Evolutionary conservation across 1,140 invertebrate species (phyloP).

Genomic region (Himalopsyche phryganea): DNA sequence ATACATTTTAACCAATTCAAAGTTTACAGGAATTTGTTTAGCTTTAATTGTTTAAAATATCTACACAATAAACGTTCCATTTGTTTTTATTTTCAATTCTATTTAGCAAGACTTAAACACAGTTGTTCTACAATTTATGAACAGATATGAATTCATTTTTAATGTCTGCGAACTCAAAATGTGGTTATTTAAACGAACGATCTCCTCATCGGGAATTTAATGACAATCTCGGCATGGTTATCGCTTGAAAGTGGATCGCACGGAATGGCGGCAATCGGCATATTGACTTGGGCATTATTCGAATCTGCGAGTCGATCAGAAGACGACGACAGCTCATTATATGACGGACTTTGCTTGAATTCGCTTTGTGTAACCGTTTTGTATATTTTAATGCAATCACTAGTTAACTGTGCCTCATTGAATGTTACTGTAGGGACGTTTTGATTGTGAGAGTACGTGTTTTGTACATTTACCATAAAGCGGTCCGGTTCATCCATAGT

Average conservation of each 20-base stretch:
- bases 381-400: constrained; percentile 27
- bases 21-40: no score
- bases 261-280: constrained; percentile 11
- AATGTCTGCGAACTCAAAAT: no score
- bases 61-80: no score
- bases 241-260: constrained; percentile 18
- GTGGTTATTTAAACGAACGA: constrained; percentile 23
- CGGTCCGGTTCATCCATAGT: neutral
- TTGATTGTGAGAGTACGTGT: constrained; percentile 5
- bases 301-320: neutral
- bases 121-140: no score
- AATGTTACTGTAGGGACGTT: neutral
- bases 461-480: neutral
- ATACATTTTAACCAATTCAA: no score
- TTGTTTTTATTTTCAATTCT: neutral
- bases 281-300: constrained; percentile 5
- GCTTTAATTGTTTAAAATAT: no score
- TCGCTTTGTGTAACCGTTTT: constrained; percentile 13
- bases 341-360: neutral
- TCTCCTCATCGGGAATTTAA: constrained; percentile 24
- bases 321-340: neutral
- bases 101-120: neutral
- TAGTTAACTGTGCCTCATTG: neutral
- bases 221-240: constrained; percentile 25
- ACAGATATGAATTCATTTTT: no score